A percentile compares a stretch with the other conserved stretches of the same genome.
phyloP scores from a whole-genome alignment of 2,113 vertebrate species.

The Brachyistius frenatus region DNA sequence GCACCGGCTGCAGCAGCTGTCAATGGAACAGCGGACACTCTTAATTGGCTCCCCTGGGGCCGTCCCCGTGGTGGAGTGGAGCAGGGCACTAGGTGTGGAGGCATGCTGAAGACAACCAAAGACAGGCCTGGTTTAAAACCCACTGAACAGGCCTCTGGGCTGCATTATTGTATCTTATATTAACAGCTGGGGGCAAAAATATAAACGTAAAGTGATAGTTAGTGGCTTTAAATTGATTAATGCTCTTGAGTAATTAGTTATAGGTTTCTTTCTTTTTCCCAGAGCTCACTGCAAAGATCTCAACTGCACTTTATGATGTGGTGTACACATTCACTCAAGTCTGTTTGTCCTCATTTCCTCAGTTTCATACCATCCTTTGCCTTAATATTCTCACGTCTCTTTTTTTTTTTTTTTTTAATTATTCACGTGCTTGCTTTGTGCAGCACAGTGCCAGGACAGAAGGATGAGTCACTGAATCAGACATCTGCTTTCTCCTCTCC shows the following conservation, averaged over 20 bases:
- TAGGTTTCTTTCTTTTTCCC: background rate
- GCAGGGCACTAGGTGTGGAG: conserved; percentile 43
- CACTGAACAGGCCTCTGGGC: conserved; percentile 11
- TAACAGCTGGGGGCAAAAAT: background rate
- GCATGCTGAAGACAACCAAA: conserved; percentile 38
- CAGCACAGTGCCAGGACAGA: conserved; percentile 19
- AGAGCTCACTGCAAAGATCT: background rate
- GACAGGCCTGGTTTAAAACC: conserved; percentile 47
- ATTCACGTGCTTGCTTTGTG: conserved; percentile 23
- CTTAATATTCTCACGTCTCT: conserved; percentile 18
- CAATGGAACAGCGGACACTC: conserved; percentile 60
- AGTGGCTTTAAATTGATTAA: background rate
- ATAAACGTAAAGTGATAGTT: background rate
- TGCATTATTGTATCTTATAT: background rate
- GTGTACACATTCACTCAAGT: background rate
- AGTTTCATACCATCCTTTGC: conserved; percentile 22
- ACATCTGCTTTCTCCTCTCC: conserved; percentile 54
- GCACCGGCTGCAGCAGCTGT: conserved; percentile 66
- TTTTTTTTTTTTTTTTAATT: background rate
- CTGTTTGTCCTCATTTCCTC: conserved; percentile 24
- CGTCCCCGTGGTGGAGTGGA: conserved; percentile 49
- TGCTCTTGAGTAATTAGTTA: background rate
- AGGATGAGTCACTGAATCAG: conserved; percentile 50
- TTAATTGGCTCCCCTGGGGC: conserved; percentile 77
- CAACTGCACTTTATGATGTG: conserved; percentile 1